phyloP scores from a whole-genome alignment of 2,797 vertebrate species.

The Amazonetta brasiliensis region DNA sequence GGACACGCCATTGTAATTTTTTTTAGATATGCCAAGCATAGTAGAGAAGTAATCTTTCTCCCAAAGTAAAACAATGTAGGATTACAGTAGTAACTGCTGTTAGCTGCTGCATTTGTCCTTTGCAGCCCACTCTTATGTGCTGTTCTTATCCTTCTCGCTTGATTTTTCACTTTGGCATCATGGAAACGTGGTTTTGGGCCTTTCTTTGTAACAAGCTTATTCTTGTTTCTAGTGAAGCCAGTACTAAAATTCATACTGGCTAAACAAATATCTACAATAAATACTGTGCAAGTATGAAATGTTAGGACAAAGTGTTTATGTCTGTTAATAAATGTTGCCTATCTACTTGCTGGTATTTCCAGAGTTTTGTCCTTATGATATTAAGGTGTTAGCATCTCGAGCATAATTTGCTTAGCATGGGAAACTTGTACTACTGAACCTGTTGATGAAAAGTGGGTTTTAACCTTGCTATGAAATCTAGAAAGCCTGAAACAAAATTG shows the following conservation, averaged over 20 bases:
- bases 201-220: not conserved
- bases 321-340: not conserved
- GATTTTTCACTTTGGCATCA: not conserved
- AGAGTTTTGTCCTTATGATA: not conserved
- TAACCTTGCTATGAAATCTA: not conserved
- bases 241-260: not conserved
- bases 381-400: not conserved
- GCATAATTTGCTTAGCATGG: not conserved
- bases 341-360: not conserved
- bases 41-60: not conserved
- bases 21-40: conserved; percentile 11
- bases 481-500: not conserved
- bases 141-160: not conserved
- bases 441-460: not conserved
- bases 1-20: not conserved
- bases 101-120: not conserved
- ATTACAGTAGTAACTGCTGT: not conserved
- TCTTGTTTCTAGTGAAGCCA: not conserved
- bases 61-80: not conserved
- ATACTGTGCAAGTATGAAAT: not conserved
- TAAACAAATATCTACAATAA: not conserved
- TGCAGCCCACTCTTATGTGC: not conserved
- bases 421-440: not conserved
- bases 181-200: not conserved
- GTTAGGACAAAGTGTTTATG: not conserved